Evolutionary conservation across 1,140 invertebrate genomes (phyloP).

Genomic region (Drosophila tropicalis): DNA sequence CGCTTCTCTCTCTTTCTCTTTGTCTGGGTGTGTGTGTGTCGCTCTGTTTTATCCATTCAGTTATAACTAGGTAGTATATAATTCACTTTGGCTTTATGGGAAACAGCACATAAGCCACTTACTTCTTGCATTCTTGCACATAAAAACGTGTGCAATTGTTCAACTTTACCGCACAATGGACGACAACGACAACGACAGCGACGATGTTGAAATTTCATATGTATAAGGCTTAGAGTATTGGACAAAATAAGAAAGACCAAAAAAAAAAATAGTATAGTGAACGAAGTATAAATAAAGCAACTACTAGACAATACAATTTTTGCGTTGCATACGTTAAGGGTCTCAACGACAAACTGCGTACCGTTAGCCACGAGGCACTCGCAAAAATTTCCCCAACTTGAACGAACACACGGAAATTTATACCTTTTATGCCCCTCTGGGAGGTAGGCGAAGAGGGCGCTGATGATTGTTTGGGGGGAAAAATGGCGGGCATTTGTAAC

Average conservation of each 20-base stretch:
- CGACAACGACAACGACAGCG: constrained; percentile 49
- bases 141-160: constrained; percentile 78
- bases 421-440: constrained; percentile 52
- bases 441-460: constrained; percentile 42
- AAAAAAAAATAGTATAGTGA: too few relatives aligned
- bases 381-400: constrained; percentile 60
- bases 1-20: background rate
- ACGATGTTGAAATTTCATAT: constrained; percentile 58
- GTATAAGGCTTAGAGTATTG: constrained; percentile 55
- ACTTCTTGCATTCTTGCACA: constrained; percentile 75
- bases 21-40: background rate
- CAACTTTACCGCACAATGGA: constrained; percentile 64
- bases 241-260: constrained; percentile 28
- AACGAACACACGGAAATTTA: constrained; percentile 62
- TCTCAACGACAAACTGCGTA: constrained; percentile 16
- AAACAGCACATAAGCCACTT: constrained; percentile 72
- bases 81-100: constrained; percentile 61
- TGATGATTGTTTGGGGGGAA: too few relatives aligned
- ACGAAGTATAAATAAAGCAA: background rate
- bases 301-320: constrained; percentile 49
- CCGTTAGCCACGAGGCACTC: constrained; percentile 26
- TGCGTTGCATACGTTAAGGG: constrained; percentile 45
- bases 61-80: constrained; percentile 46
- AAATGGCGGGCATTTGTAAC: constrained; percentile 37
- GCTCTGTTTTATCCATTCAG: background rate